A percentile compares a stretch with the other conserved stretches of the same genome.
These are phyloP conservation scores for Lota lota DNA, from an alignment of 2,113 vertebrate genomes.

Conservation along the genomic window DNA sequence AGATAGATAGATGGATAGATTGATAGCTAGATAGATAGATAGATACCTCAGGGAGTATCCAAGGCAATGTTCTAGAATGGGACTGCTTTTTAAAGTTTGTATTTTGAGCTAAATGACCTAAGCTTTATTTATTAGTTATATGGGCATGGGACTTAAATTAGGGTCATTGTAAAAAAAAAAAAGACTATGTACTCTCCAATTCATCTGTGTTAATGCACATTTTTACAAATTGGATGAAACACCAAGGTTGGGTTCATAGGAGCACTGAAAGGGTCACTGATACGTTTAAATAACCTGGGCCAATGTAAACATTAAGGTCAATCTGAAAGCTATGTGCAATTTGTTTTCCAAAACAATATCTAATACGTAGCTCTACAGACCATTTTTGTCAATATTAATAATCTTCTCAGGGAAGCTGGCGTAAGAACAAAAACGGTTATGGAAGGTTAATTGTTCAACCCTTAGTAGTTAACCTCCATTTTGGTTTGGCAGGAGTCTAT, in stretches of 20 bases:
- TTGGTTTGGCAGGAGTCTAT: no score
- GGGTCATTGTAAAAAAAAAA: no score
- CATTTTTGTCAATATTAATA: slow-evolving; percentile 3
- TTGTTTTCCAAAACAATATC: background rate
- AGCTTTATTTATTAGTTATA: no score
- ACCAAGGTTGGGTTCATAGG: background rate
- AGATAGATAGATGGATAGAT: background rate
- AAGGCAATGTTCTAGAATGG: no score
- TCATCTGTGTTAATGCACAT: slow-evolving; percentile 3
- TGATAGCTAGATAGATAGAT: background rate
- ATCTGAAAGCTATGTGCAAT: slow-evolving; percentile 24
- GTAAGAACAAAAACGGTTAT: background rate
- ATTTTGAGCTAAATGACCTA: no score
- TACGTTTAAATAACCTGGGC: slow-evolving; percentile 9
- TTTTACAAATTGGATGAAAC: background rate
- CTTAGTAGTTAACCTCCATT: background rate
- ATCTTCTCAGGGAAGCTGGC: no score
- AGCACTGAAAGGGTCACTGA: background rate
- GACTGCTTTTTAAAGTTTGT: no score
- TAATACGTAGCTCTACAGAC: background rate
- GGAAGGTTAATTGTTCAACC: background rate
- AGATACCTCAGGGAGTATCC: background rate
- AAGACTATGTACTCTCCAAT: background rate
- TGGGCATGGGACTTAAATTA: no score
- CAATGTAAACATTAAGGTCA: slow-evolving; percentile 25